A percentile compares a stretch with the other conserved stretches of the same genome.
phyloP scores from a whole-genome alignment of 2,888 invertebrate species.

The Gryllus longicercus region DNA sequence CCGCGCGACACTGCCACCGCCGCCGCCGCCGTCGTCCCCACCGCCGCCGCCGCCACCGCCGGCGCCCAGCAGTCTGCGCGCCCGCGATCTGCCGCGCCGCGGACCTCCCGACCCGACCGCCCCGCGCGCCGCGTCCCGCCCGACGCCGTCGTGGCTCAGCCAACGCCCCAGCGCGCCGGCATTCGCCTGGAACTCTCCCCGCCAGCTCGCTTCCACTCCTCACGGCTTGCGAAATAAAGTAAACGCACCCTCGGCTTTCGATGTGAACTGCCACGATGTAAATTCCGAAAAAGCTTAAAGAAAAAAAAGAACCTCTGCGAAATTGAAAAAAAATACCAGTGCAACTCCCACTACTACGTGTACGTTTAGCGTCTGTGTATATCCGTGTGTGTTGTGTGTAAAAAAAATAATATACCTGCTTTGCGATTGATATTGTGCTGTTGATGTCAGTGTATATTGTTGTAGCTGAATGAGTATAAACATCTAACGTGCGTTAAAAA shows the following conservation, averaged over 20 bases:
- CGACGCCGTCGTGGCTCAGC: too few relatives aligned
- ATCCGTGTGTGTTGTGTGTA: neutral
- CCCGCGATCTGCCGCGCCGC: neutral
- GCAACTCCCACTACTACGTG: neutral
- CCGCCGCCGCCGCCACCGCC: neutral
- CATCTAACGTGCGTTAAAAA: too few relatives aligned
- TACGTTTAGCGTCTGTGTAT: neutral
- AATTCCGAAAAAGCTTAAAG: neutral
- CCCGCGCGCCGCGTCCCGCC: neutral
- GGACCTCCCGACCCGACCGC: neutral
- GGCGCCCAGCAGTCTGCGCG: neutral
- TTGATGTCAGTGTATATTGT: too few relatives aligned
- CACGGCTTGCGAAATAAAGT: neutral
- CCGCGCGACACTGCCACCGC: neutral
- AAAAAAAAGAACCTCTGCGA: neutral
- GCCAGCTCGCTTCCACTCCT: neutral
- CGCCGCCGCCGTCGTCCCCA: neutral
- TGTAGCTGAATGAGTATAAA: too few relatives aligned
- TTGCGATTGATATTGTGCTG: too few relatives aligned
- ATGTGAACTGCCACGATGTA: neutral
- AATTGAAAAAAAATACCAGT: neutral
- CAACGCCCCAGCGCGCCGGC: neutral
- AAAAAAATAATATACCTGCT: neutral
- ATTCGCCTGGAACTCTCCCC: neutral
- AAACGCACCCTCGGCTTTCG: neutral